phyloP scores from a whole-genome alignment of 2,888 invertebrate genomes.

The Gibbula magus region DNA sequence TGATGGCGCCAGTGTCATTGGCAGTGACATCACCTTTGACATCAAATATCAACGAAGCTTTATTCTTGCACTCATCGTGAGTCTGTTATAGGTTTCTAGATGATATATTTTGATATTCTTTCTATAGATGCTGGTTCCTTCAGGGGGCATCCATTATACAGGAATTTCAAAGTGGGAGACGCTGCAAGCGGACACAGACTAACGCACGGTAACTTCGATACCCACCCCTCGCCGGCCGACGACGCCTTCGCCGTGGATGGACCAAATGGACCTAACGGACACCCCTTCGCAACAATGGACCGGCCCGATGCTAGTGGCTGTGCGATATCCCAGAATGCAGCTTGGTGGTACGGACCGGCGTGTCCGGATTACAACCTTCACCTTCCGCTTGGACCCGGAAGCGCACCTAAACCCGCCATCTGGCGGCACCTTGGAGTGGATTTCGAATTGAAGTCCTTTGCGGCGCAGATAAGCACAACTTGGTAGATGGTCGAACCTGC shows the following conservation, averaged over 20 bases:
- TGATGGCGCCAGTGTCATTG: no score
- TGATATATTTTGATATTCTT: no score
- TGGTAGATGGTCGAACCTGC: no score
- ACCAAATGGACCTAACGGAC: not conserved
- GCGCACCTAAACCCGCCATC: not conserved
- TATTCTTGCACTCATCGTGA: no score
- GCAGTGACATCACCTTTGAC: no score
- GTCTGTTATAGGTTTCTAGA: no score
- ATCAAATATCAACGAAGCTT: no score
- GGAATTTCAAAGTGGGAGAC: not conserved
- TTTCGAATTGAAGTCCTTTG: no score
- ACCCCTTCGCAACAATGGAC: not conserved
- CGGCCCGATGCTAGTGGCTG: not conserved
- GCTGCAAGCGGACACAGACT: not conserved
- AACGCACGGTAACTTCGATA: not conserved
- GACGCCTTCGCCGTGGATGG: not conserved
- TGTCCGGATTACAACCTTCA: not conserved
- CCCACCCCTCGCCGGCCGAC: not conserved
- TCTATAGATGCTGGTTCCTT: not conserved
- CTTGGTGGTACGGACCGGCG: not conserved
- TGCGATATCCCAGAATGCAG: not conserved
- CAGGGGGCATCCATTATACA: not conserved
- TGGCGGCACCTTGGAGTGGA: not conserved
- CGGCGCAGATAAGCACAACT: no score
- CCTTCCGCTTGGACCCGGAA: not conserved